Conservation (phyloP, 2,113 vertebrate species). For the Pyrgilauda ruficollis region DNA sequence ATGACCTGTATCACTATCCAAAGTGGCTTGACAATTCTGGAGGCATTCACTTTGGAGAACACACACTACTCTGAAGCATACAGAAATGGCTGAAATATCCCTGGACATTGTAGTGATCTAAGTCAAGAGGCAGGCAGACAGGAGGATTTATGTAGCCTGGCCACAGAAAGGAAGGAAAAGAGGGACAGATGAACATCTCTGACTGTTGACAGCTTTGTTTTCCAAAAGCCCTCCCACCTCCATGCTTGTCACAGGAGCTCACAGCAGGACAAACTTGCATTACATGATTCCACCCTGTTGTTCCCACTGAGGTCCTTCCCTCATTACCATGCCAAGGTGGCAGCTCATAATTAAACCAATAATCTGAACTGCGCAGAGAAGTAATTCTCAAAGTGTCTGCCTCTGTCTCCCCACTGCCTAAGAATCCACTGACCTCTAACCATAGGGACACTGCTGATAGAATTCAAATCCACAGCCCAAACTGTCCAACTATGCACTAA, state of each 20-base stretch:
- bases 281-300: neutral
- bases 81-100: neutral
- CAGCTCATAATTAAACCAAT: neutral
- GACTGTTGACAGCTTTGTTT: neutral
- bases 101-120: neutral
- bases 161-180: neutral
- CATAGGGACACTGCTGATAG: neutral
- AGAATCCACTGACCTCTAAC: neutral
- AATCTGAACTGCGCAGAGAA: neutral
- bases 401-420: neutral
- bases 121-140: neutral
- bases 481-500: neutral
- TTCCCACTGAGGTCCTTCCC: neutral
- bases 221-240: neutral
- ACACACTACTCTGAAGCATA: neutral
- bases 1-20: neutral
- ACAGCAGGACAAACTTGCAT: neutral
- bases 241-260: neutral
- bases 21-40: neutral
- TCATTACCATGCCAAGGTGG: neutral
- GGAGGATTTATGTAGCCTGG: neutral
- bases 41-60: neutral
- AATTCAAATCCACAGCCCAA: neutral
- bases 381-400: neutral
- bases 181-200: neutral